A percentile compares a stretch with the other conserved stretches of the same genome.
Evolutionary conservation across 2,888 invertebrate genomes (phyloP).

Genomic region (Pseudococcus viburni): DNA sequence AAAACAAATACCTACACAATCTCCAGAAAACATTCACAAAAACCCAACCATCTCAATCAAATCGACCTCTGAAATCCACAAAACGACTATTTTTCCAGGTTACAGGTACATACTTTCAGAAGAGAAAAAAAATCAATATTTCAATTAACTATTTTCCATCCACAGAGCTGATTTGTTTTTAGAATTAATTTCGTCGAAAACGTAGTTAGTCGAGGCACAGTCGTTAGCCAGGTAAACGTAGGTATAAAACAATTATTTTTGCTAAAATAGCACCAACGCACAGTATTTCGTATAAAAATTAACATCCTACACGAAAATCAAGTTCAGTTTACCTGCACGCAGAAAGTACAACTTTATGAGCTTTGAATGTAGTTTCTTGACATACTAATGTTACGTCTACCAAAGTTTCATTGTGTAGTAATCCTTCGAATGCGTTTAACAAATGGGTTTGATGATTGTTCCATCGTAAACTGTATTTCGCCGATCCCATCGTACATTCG

Average conservation of each 20-base stretch:
- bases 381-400: constrained; percentile 93
- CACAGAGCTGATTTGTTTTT: background rate
- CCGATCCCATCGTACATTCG: constrained; percentile 73
- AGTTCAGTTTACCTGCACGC: constrained; percentile 76
- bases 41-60: too few relatives aligned
- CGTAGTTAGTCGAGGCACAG: background rate
- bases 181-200: background rate
- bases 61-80: background rate
- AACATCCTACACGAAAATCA: constrained; percentile 45
- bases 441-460: constrained; percentile 94
- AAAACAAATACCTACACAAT: too few relatives aligned
- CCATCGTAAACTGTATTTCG: constrained; percentile 93
- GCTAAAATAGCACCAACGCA: background rate
- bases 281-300: background rate
- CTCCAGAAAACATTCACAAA: too few relatives aligned
- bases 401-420: constrained; percentile 87
- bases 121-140: constrained; percentile 11
- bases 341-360: constrained; percentile 92
- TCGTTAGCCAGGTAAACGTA: background rate
- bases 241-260: background rate
- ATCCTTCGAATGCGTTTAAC: constrained; percentile 88
- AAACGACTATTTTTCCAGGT: background rate
- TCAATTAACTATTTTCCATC: background rate
- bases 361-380: constrained; percentile 86
- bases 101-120: background rate